Evolutionary conservation across 2,113 vertebrate species (phyloP), one percentile per base, ranked within the genome.

Genomic region (Microtus montanus): DNA sequence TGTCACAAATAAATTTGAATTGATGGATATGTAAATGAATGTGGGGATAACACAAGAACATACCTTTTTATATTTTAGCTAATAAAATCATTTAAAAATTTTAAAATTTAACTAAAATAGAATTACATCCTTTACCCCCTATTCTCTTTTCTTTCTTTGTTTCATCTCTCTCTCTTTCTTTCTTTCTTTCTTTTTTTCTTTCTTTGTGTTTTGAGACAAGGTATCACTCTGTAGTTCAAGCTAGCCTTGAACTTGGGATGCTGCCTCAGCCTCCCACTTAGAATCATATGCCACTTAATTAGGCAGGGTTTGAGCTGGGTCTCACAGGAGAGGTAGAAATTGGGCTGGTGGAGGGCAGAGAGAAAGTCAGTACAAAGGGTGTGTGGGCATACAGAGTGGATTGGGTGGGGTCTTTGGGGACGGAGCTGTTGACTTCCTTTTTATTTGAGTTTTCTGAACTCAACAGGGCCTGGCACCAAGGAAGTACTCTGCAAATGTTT

Each of bases 401-500:
- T 7, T 54, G 68, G 30, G n/a, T n/a, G 33, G 41, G n/a, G 26
- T 41, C 22, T 68, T 82, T 73, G 82, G 91, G 49, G 52, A 15
- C 20, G 71, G 35, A 38, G 26, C 38, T 68, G 61, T 35, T 70
- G 26, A 7, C 24, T 88, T 84, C 17, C 30, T 71, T 84, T 80
- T 44, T 75, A 20, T 75, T 58, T 58, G 54, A 58, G 12, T 58
- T 93, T 15, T 47, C 2, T 77, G 58, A 47, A 77, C 73, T 77
- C 41, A 77, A 4, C 12, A 68, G 68, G 35, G 33, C 73, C 87
- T 89, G 49, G 26, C 66, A 77, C n/a, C 79, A 41, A 28, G 58
- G 30, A 86, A 89, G 38, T 58, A 44, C 49, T 96, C 52, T 85
- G 44, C 70, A 90, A 87, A 87, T 83, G 74, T 71, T 93, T 95